Evolutionary conservation across 2,888 invertebrate species (phyloP), one percentile per base, ranked within the genome.

Genomic region (Torymus texanus): DNA sequence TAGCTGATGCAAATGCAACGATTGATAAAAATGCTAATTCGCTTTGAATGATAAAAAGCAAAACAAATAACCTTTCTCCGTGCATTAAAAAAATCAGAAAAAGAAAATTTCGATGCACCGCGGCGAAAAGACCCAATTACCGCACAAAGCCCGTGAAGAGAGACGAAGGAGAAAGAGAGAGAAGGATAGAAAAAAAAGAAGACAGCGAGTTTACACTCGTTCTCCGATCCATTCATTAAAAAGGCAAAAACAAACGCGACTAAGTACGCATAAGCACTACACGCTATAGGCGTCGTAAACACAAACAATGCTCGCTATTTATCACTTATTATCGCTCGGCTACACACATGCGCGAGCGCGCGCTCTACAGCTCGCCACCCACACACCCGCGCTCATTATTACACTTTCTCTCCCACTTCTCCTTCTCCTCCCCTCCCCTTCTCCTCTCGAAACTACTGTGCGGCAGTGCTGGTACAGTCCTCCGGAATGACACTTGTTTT

Each of bases 401-500:
- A n/a, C 66, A 18, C 72, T 67, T 56, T 79, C 63, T 79, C 58
- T 63, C 66, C 29, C 65, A 50, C 80, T 29, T 56, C n/a, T 61
- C 53, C 55, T 63, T 62, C 73, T 68, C 61, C 61, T 51, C 53
- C 16, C 21, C 24, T 59, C 55, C 74, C 50, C 59, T 58, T 50
- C 24, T 13, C 13, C 58, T 56, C 70, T 24, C 58, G 53, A 66
- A 59, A 29, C 50, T 63, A 14, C 53, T 14, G 18, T 55, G 21
- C 66, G 58, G 50, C 29, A 51, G 53, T 41, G 62, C 16, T n/a
- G 21, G 55, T 62, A 21, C 66, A 71, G 51, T 74, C 58, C 75
- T 75, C 65, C 66, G 65, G 75, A 80, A 82, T 78, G 83, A 85
- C 83, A 85, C 83, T 86, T 84, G 84, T 85, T 85, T 85, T 84